phyloP scores from a whole-genome alignment of 2,888 invertebrate genomes.

The Tethea ocularis region DNA sequence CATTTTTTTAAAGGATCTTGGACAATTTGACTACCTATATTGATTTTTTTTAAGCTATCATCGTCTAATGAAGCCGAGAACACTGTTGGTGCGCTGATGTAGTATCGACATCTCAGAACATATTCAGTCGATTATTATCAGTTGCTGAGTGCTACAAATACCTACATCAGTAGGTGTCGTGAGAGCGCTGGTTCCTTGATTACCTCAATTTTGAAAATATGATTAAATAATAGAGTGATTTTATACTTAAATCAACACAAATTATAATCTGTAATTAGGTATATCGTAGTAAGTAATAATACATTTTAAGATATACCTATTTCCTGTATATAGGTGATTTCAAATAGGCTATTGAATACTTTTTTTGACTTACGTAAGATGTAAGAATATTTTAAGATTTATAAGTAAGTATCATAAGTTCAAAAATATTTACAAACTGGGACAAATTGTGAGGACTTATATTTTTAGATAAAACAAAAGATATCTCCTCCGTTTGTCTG shows the following conservation, averaged over 20 bases:
- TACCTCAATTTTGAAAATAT: neutral
- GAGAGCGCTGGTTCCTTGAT: neutral
- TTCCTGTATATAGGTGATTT: neutral
- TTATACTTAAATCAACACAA: neutral
- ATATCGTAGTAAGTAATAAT: neutral
- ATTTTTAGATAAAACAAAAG: slow-evolving; percentile 67
- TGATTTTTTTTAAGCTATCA: no score
- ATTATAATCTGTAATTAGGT: neutral
- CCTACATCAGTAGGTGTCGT: neutral
- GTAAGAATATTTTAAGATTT: neutral
- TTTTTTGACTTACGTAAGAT: neutral
- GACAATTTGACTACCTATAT: no score
- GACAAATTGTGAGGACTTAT: slow-evolving; percentile 80
- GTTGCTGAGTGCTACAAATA: neutral
- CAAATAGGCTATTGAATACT: no score
- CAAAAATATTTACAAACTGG: slow-evolving; percentile 13
- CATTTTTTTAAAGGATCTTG: no score
- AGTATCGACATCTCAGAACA: no score
- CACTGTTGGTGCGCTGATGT: no score
- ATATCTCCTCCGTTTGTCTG: slow-evolving; percentile 77
- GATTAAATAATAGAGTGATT: neutral
- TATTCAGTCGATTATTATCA: no score
- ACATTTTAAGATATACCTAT: neutral
- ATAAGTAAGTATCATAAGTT: neutral
- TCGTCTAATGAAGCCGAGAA: no score